A percentile compares a stretch with the other conserved stretches of the same genome.
Evolutionary conservation across 2,797 vertebrate genomes (phyloP).

Genomic region (Molossus molossus): DNA sequence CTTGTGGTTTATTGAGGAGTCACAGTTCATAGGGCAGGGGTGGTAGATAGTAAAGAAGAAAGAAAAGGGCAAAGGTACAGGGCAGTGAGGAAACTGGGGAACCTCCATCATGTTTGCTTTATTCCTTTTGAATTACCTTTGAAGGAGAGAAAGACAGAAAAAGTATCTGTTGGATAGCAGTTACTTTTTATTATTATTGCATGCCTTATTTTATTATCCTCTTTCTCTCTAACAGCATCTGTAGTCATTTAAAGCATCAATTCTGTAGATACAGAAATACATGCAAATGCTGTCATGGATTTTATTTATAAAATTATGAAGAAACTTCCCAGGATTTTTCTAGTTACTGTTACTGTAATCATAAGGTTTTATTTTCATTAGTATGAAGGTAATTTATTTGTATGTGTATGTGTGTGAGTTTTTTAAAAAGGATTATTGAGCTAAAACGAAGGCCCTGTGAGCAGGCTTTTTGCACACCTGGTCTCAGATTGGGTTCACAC

Average conservation of each 20-base stretch:
- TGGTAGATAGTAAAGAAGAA: background rate
- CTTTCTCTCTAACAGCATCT: background rate
- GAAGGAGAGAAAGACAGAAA: background rate
- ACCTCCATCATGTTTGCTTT: background rate
- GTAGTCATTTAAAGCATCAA: slow-evolving; percentile 5
- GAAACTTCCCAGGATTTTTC: background rate
- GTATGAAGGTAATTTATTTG: background rate
- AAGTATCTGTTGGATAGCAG: background rate
- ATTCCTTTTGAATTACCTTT: background rate
- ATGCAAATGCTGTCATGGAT: background rate
- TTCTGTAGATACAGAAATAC: background rate
- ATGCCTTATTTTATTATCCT: slow-evolving; percentile 26
- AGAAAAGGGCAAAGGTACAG: background rate
- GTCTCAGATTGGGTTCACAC: slow-evolving; percentile 10
- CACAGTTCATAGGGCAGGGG: background rate
- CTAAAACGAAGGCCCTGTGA: slow-evolving; percentile 43
- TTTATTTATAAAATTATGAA: slow-evolving; percentile 19
- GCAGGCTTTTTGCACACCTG: background rate
- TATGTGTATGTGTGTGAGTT: background rate
- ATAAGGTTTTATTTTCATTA: slow-evolving; percentile 6
- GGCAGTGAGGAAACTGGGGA: background rate
- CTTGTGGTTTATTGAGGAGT: background rate
- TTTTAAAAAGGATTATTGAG: slow-evolving; percentile 54
- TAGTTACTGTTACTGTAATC: background rate
- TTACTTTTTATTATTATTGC: background rate